phyloP scores from a whole-genome alignment of 1,140 invertebrate species.

The Antheraea mylitta region DNA sequence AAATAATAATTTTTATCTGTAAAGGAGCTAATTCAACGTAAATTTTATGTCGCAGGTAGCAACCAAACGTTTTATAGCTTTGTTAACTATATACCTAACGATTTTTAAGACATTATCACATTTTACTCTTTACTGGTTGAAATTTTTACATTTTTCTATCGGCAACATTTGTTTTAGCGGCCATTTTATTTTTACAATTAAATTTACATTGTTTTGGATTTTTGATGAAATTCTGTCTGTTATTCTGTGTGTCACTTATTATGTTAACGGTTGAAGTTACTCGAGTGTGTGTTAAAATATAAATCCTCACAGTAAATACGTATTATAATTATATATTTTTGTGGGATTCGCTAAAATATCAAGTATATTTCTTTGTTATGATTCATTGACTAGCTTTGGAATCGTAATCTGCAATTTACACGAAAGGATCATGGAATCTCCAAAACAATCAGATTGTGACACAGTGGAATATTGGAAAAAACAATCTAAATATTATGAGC shows the following conservation, averaged over 20 bases:
- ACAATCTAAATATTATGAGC: constrained; percentile 71
- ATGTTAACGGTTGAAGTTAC: neutral
- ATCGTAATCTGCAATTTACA: constrained; percentile 27
- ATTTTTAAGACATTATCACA: no score
- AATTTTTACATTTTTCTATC: no score
- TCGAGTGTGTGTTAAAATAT: neutral
- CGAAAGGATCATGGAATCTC: constrained; percentile 62
- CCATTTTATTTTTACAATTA: constrained; percentile 29
- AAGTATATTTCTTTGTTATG: constrained; percentile 38
- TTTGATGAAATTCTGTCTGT: constrained; percentile 45
- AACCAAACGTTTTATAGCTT: no score
- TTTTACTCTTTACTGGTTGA: neutral
- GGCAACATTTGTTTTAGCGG: constrained; percentile 10
- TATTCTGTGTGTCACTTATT: neutral
- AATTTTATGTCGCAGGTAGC: no score
- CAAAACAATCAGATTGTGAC: constrained; percentile 59
- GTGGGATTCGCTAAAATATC: constrained; percentile 16
- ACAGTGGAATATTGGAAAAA: constrained; percentile 69
- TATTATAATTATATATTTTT: neutral
- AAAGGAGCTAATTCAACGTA: no score
- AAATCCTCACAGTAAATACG: neutral
- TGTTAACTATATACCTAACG: no score
- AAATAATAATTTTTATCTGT: no score
- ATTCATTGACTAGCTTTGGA: constrained; percentile 38
- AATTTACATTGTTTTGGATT: constrained; percentile 32